Evolutionary conservation across 2,113 vertebrate genomes (phyloP).

Genomic region (Aptenodytes patagonicus): DNA sequence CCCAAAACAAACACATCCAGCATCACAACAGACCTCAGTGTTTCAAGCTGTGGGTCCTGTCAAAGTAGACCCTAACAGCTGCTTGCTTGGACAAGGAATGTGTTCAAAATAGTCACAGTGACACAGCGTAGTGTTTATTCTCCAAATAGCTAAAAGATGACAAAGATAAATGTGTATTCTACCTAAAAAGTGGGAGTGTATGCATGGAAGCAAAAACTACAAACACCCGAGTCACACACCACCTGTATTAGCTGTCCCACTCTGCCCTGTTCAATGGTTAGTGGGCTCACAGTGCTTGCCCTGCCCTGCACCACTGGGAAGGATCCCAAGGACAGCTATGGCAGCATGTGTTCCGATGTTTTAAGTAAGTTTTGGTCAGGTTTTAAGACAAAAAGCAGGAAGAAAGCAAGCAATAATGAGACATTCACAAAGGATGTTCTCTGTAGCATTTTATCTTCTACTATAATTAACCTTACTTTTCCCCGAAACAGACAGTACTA

Average conservation of each 20-base stretch:
- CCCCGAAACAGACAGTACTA: not conserved
- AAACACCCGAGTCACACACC: accelerated
- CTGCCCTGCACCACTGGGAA: not conserved
- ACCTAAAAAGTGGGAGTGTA: not conserved
- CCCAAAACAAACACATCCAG: no score
- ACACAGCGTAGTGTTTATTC: not conserved
- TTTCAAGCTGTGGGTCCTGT: not conserved
- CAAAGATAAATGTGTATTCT: not conserved
- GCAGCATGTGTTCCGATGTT: accelerated
- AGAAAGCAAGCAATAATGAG: not conserved
- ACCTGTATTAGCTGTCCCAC: not conserved
- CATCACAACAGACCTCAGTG: not conserved
- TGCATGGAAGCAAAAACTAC: not conserved
- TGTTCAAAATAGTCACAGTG: not conserved
- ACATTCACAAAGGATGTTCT: not conserved
- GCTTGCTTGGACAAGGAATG: not conserved
- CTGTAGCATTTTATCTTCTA: not conserved
- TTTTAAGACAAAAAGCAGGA: not conserved
- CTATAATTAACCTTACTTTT: not conserved
- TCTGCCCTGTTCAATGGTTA: not conserved
- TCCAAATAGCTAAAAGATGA: not conserved
- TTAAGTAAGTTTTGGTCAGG: not conserved
- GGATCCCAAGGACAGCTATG: not conserved
- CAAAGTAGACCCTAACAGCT: not conserved
- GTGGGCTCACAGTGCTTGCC: not conserved